Evolutionary conservation across 2,113 vertebrate genomes (phyloP), one percentile per base, ranked within the genome.

Genomic region (Chloebia gouldiae): DNA sequence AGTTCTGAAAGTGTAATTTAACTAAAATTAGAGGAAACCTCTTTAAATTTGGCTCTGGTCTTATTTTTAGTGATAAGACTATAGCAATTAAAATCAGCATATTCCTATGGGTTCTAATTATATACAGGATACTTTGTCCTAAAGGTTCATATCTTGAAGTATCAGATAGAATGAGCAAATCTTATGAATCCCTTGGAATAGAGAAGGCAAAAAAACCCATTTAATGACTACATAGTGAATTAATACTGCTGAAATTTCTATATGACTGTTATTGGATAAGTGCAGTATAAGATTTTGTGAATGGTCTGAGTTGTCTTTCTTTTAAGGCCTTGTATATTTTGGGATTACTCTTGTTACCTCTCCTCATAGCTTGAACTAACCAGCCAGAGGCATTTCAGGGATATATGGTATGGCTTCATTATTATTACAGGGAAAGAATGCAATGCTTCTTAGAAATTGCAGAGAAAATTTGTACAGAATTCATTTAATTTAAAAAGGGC

Each of bases 31-130:
- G 13, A 84, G 3, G 7, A 91, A 89, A 81, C 1, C 0, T 65
- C 84, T 86, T 49, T 6, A n/a, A 69, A 73, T 66, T 70, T 61
- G 73, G 5, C 6, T 76, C 18, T 53, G 13, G 3, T 79, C 28
- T 81, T 91, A 56, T 70, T 83, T 54, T 78, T 69, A 88, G 13
- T 50, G 30, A 27, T 88, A 60, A 72, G 13, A 9, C 35, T 69
- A 24, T 14, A 56, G 25, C 31, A 73, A 89, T 81, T 91, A 73
- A 86, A 89, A 78, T 78, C 1, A 87, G 11, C 11, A 27, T 69
- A 83, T 89, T 93, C 64, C 45, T 94, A 15, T 37, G 39, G 5
- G 28, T 70, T 81, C 56, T 75, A 76, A 91, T 92, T 86, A 80
- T 56, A 51, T 65, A 37, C 37, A 69, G 63, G 27, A 30, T 64